phyloP scores from a whole-genome alignment of 1,140 invertebrate species.

The Eupristina koningsbergeri region DNA sequence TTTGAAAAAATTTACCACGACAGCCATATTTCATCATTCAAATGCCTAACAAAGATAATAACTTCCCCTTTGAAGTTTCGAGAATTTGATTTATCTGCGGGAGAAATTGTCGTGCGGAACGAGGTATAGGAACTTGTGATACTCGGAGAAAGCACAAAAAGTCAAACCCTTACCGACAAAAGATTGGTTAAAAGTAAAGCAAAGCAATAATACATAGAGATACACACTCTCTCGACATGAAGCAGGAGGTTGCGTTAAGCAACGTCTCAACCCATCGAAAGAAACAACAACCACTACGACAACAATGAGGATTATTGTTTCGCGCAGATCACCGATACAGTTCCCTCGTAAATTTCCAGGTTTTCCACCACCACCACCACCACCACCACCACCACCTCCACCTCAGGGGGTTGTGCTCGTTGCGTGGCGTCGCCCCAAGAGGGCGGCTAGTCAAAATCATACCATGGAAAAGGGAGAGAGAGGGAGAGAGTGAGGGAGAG shows the following conservation, averaged over 20 bases:
- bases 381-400: slow-evolving; percentile 21
- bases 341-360: slow-evolving; percentile 45
- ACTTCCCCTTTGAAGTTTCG: neutral
- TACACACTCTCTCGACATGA: neutral
- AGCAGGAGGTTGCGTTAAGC: neutral
- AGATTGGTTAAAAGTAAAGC: slow-evolving; percentile 26
- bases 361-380: slow-evolving; percentile 6
- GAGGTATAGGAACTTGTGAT: neutral
- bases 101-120: neutral
- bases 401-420: slow-evolving; percentile 27
- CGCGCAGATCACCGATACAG: slow-evolving; percentile 34
- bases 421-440: neutral
- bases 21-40: neutral
- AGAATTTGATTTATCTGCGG: slow-evolving; percentile 32
- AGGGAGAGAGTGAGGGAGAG: neutral
- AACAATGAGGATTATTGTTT: slow-evolving; percentile 48
- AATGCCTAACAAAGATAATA: slow-evolving; percentile 9
- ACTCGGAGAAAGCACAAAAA: neutral
- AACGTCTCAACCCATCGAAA: neutral
- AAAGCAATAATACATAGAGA: neutral
- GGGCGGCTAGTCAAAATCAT: slow-evolving; percentile 22
- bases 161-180: slow-evolving; percentile 31
- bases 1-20: neutral
- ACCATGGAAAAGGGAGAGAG: neutral
- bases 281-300: slow-evolving; percentile 3